These are phyloP conservation scores for Agelastica alni DNA, from an alignment of 2,888 invertebrate genomes.

Conservation along the genomic window DNA sequence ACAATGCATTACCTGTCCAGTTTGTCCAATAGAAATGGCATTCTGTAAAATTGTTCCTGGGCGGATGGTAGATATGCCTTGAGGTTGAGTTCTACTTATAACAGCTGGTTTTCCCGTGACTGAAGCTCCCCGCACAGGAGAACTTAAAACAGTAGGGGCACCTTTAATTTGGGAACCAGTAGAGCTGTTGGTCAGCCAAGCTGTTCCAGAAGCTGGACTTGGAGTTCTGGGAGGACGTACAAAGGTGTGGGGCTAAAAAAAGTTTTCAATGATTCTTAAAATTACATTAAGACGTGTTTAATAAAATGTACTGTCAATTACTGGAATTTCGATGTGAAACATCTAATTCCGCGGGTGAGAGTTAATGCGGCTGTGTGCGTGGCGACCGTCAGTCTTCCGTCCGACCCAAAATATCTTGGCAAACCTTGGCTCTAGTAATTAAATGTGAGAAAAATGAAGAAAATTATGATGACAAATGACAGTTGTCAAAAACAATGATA, in stretches of 20 bases:
- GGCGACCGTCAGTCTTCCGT: too few species aligned
- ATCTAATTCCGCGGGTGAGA: too few species aligned
- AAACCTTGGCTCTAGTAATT: too few species aligned
- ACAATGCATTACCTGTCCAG: conserved; percentile 47
- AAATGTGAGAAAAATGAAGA: too few species aligned
- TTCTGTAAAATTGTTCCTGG: conserved; percentile 54
- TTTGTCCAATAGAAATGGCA: conserved; percentile 53
- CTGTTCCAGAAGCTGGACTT: conserved; percentile 54
- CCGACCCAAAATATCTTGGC: too few species aligned
- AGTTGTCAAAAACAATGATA: too few species aligned
- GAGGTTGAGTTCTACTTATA: conserved; percentile 50
- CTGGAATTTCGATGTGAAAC: too few species aligned
- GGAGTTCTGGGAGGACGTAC: conserved; percentile 54
- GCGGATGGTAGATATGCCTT: conserved; percentile 49
- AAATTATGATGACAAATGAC: too few species aligned
- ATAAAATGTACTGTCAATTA: too few species aligned
- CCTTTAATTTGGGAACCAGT: conserved; percentile 54
- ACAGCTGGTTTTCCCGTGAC: conserved; percentile 51
- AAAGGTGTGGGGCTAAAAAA: conserved; percentile 44
- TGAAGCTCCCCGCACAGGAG: conserved; percentile 52
- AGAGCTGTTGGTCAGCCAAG: conserved; percentile 51
- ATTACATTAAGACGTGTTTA: too few species aligned
- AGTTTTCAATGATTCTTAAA: too few species aligned
- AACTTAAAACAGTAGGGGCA: conserved; percentile 52
- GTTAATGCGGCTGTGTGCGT: too few species aligned